These are phyloP conservation scores for Pocillopora grandis DNA, from an alignment of 92 coral and sea anemone species.

Conservation along the genomic window DNA sequence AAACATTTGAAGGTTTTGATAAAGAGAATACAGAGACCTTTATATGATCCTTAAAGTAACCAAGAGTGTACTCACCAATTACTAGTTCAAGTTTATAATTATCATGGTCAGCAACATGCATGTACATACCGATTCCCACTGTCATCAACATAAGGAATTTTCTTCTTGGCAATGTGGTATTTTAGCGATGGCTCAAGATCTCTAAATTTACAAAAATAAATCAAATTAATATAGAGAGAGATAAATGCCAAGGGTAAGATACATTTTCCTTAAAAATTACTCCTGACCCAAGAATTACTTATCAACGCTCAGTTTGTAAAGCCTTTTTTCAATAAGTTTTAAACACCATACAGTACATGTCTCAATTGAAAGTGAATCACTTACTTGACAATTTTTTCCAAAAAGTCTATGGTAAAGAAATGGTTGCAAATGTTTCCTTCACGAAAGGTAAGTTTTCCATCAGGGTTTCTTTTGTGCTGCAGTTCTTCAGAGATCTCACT, in stretches of 20 bases:
- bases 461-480: slow-evolving; percentile 73
- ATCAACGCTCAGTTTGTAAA: too few species aligned
- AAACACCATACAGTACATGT: not conserved
- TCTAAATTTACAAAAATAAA: slow-evolving; percentile 5
- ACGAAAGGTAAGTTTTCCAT: slow-evolving; percentile 86
- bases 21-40: too few species aligned
- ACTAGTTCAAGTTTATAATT: not conserved
- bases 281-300: too few species aligned
- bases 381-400: slow-evolving; percentile 82
- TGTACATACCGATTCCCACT: slow-evolving; percentile 69
- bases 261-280: too few species aligned
- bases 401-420: slow-evolving; percentile 78
- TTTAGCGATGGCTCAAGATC: slow-evolving; percentile 46
- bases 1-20: too few species aligned
- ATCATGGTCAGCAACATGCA: not conserved
- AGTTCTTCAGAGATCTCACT: slow-evolving; percentile 87
- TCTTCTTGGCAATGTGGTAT: slow-evolving; percentile 93
- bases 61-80: not conserved
- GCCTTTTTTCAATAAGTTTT: too few species aligned
- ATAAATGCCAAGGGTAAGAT: not conserved
- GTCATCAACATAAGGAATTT: slow-evolving; percentile 84
- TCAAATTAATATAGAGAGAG: not conserved
- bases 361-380: not conserved
- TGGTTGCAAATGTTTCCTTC: slow-evolving; percentile 94
- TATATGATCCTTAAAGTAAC: not conserved